Percentiles rank a stretch among this genome's conserved stretches.
These are phyloP conservation scores for Sebastes trivittatus DNA, from an alignment of 2,797 vertebrate genomes.

Conservation along the genomic window DNA sequence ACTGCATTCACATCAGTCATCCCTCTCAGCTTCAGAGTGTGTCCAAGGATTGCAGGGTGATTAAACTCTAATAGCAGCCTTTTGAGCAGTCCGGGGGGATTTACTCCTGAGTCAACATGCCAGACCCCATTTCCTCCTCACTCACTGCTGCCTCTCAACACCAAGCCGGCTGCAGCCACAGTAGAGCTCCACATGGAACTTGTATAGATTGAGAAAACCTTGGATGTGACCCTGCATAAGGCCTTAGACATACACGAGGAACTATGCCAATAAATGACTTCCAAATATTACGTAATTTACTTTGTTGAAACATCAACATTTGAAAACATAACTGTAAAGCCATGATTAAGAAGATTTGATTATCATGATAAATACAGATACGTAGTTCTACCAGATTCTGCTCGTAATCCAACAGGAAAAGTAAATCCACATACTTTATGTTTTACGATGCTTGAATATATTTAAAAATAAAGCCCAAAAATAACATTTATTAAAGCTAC, in stretches of 20 bases:
- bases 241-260: slow-evolving; percentile 45
- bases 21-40: slow-evolving; percentile 54
- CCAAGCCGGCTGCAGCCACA: slow-evolving; percentile 52
- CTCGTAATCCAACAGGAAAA: neutral
- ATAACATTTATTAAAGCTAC: neutral
- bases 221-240: slow-evolving; percentile 61
- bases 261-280: slow-evolving; percentile 26
- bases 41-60: slow-evolving; percentile 64
- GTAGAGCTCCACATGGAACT: slow-evolving; percentile 63
- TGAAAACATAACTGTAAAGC: neutral
- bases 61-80: slow-evolving; percentile 79
- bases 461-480: neutral
- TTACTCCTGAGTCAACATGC: slow-evolving; percentile 83
- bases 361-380: neutral
- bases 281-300: neutral
- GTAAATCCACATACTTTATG: neutral
- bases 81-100: slow-evolving; percentile 78
- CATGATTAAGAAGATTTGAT: neutral
- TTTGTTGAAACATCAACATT: neutral
- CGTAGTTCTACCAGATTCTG: neutral
- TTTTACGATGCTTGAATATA: neutral
- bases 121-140: slow-evolving; percentile 84
- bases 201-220: slow-evolving; percentile 63
- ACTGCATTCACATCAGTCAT: slow-evolving; percentile 58
- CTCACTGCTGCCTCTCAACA: slow-evolving; percentile 76